Evolutionary conservation across 2,888 invertebrate genomes (phyloP).

Genomic region (Meloe dianella): DNA sequence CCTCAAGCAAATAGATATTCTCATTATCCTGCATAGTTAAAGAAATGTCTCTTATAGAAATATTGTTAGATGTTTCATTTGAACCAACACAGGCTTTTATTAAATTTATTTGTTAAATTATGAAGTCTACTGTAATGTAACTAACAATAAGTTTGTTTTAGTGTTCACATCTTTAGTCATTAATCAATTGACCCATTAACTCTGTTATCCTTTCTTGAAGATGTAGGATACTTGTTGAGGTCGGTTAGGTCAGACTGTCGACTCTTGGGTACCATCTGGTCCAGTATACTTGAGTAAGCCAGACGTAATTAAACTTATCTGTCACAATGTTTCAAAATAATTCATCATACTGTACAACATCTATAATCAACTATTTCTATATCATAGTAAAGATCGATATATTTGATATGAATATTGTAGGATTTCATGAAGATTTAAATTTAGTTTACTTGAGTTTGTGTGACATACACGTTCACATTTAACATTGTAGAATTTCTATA

Average conservation of each 20-base stretch:
- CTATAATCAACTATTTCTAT: background rate
- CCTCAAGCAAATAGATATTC: conserved; percentile 46
- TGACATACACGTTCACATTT: conserved; percentile 18
- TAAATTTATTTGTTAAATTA: background rate
- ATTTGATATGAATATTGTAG: conserved; percentile 28
- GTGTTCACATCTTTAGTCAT: conserved; percentile 14
- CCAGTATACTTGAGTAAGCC: conserved; percentile 34
- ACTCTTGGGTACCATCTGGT: conserved; percentile 33
- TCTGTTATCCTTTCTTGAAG: conserved; percentile 26
- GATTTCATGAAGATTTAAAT: conserved; percentile 36
- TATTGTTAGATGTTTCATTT: conserved; percentile 4
- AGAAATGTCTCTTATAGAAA: conserved; percentile 24
- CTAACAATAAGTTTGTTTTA: background rate
- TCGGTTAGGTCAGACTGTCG: conserved; percentile 31
- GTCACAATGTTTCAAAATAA: conserved; percentile 41
- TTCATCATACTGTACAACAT: conserved; percentile 17
- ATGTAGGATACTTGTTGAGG: conserved; percentile 25
- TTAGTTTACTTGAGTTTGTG: conserved; percentile 40
- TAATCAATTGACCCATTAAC: conserved; percentile 25
- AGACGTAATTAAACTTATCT: conserved; percentile 47
- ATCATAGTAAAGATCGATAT: conserved; percentile 3
- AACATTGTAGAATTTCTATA: conserved; percentile 21
- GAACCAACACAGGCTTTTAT: background rate
- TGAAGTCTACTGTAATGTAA: background rate
- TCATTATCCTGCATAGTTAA: conserved; percentile 33